These are phyloP conservation scores for Galbula dea DNA, from an alignment of 2,113 vertebrate species.

Conservation along the genomic window DNA sequence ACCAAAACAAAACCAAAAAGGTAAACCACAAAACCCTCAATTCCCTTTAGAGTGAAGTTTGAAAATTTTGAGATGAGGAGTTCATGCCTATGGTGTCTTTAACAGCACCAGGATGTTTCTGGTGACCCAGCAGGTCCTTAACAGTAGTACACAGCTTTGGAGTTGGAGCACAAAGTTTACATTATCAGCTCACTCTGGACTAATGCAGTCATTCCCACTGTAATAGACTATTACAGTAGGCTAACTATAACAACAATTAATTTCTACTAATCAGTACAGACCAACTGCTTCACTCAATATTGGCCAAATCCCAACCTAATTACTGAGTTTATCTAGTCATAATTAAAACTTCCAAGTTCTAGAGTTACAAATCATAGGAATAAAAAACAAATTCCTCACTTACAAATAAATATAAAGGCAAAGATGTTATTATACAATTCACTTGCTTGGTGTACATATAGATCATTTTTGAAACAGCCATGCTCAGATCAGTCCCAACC, in stretches of 20 bases:
- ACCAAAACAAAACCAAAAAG: not conserved
- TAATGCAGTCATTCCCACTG: not conserved
- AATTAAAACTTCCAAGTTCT: not conserved
- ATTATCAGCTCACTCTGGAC: not conserved
- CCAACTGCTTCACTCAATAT: not conserved
- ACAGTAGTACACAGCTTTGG: not conserved
- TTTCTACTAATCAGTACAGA: not conserved
- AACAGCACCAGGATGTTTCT: not conserved
- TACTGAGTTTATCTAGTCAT: not conserved
- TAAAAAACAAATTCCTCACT: not conserved
- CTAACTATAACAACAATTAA: not conserved
- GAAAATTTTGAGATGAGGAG: not conserved
- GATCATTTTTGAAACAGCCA: not conserved
- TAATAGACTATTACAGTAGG: not conserved
- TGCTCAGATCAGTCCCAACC: not conserved
- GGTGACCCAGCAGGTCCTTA: not conserved
- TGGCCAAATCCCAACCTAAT: not conserved
- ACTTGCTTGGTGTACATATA: not conserved
- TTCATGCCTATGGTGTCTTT: not conserved
- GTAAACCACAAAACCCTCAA: not conserved
- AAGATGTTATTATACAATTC: not conserved
- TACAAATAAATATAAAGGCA: not conserved
- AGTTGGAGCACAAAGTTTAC: not conserved
- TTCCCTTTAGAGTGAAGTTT: not conserved
- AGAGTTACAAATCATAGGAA: not conserved